phyloP scores from a whole-genome alignment of 2,888 invertebrate genomes.

The Euplexia lucipara region DNA sequence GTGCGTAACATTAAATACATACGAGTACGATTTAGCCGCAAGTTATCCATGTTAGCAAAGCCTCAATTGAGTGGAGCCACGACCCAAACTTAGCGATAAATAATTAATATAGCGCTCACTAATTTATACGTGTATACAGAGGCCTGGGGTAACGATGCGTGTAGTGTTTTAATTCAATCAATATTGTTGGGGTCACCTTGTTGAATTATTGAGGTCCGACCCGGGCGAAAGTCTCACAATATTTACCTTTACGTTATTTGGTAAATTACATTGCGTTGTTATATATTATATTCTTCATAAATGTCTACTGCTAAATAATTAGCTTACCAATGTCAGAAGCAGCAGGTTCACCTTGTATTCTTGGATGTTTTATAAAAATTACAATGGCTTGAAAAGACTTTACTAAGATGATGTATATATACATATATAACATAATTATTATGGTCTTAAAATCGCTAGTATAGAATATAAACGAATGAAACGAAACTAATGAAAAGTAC shows the following conservation, averaged over 20 bases:
- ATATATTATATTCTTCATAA: no score
- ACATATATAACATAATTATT: no score
- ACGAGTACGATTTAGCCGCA: constrained; percentile 13
- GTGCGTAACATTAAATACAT: background rate
- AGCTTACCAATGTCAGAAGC: no score
- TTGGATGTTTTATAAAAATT: no score
- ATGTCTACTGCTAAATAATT: no score
- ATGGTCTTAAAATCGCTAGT: no score
- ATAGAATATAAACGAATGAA: no score
- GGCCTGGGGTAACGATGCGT: constrained; percentile 24
- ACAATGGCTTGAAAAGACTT: no score
- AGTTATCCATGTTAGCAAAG: constrained; percentile 1
- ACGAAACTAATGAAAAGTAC: no score
- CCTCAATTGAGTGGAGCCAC: constrained; percentile 22
- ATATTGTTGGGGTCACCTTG: constrained; percentile 23
- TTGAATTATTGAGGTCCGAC: constrained; percentile 12
- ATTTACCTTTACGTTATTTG: background rate
- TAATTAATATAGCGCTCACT: constrained; percentile 30
- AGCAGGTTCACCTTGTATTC: no score
- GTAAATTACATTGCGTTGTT: no score
- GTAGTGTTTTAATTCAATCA: constrained; percentile 44
- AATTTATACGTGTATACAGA: constrained; percentile 8
- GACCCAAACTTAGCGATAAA: constrained; percentile 35
- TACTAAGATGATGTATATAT: no score
- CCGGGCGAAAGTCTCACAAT: background rate